Evolutionary conservation across 2,113 vertebrate species (phyloP), one percentile per base, ranked within the genome.

Genomic region (Mastomys coucha): DNA sequence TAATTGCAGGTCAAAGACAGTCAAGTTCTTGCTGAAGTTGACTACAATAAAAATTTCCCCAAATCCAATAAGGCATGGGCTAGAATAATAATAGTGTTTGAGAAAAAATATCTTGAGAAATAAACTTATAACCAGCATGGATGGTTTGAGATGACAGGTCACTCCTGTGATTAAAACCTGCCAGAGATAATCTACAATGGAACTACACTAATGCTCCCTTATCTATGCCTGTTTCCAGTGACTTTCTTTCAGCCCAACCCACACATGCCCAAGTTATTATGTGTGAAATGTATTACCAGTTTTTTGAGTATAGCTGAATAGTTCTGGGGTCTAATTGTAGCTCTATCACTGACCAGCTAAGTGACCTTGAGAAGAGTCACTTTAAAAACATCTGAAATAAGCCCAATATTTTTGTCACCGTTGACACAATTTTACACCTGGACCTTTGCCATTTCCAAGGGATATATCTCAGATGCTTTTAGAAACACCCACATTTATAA

Each of bases 11-110:
- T 96, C 63, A 96, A 49, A 95, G 70, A 77, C 42, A 45, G 88
- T 91, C 14, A 69, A 31, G 60, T 89, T 89, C 17, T 92, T 49
- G 26, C 49, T 80, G 49, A 93, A 88, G 39, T 26, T 75, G n/a
- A 76, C 69, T 95, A 78, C 0, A 95, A 67, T 75, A 70, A 94
- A 82, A 42, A 19, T 31, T 24, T 70, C 49, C 51, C 53, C 24
- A 91, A 78, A 86, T 91, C 69, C 67, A 78, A 72, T 87, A 96
- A 33, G 81, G 95, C 86, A 78, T 76, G 42, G 65, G 70, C 91
- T 97, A 95, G 63, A 96, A 97, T 94, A 96, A 91, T 93, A 56
- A 76, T 92, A 95, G 91, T 36, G 84, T 90, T 94, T 73, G 19
- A 42, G 42, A 92, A 91, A 82, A 89, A 31, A 28, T 77, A 65